These are phyloP conservation scores for Diarsia mendica DNA, from an alignment of 2,888 invertebrate genomes.

Conservation along the genomic window DNA sequence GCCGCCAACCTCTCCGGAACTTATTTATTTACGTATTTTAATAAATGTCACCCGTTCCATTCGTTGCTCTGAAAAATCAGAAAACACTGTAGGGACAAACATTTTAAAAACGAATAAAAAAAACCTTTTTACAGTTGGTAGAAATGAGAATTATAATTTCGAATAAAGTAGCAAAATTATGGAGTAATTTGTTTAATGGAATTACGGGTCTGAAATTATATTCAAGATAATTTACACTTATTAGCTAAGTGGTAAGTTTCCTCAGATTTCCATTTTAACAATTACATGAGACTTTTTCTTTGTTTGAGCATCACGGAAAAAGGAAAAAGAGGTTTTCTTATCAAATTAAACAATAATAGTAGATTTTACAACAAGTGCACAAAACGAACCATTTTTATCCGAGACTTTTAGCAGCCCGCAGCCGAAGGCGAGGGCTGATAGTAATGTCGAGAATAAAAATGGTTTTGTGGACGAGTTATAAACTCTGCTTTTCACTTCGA, in stretches of 20 bases:
- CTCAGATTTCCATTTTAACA: slow-evolving; percentile 7
- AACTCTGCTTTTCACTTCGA: too few relatives aligned
- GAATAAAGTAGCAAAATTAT: slow-evolving; percentile 28
- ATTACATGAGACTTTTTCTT: background rate
- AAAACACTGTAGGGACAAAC: slow-evolving; percentile 24
- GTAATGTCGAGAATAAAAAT: too few relatives aligned
- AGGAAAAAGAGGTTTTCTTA: background rate
- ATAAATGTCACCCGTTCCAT: slow-evolving; percentile 59
- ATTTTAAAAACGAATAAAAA: slow-evolving; percentile 21
- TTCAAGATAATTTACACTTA: slow-evolving; percentile 25
- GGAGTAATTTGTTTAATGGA: slow-evolving; percentile 35
- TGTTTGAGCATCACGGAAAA: background rate
- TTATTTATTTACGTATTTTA: slow-evolving; percentile 67
- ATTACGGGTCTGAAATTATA: slow-evolving; percentile 15
- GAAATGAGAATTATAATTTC: slow-evolving; percentile 38
- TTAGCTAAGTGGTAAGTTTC: slow-evolving; percentile 12
- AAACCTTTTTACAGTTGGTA: background rate
- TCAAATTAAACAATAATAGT: slow-evolving; percentile 1
- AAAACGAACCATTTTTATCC: too few relatives aligned
- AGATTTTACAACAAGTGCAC: too few relatives aligned
- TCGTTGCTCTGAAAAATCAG: slow-evolving; percentile 42
- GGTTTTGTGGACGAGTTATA: too few relatives aligned
- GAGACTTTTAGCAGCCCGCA: too few relatives aligned
- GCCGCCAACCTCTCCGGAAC: slow-evolving; percentile 63
- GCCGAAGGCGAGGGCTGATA: too few relatives aligned